These are phyloP conservation scores for Lathronympha strigana DNA, from an alignment of 2,888 invertebrate genomes.

Conservation along the genomic window DNA sequence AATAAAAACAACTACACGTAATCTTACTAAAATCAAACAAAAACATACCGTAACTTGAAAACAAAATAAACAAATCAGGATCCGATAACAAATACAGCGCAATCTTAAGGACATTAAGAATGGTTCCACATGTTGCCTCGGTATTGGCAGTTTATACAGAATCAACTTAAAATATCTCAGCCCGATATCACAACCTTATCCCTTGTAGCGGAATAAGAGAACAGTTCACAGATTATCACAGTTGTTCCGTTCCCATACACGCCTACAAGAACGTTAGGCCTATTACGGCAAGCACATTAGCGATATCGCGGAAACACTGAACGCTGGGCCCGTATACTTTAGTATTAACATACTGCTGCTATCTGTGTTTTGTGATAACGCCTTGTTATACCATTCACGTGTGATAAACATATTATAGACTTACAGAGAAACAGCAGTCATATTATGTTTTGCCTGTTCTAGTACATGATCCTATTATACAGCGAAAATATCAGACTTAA, in stretches of 20 bases:
- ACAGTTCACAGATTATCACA: constrained; percentile 40
- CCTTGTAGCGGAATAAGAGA: constrained; percentile 39
- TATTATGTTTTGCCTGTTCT: constrained; percentile 38
- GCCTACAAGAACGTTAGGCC: constrained; percentile 33
- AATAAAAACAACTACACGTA: not conserved
- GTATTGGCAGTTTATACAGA: constrained; percentile 66
- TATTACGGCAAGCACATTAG: constrained; percentile 34
- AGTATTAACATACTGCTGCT: constrained; percentile 35
- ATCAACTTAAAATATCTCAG: constrained; percentile 62
- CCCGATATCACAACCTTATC: constrained; percentile 55
- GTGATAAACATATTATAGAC: constrained; percentile 46
- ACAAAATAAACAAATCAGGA: constrained; percentile 9
- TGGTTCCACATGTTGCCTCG: constrained; percentile 66
- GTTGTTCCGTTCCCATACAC: constrained; percentile 37
- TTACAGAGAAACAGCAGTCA: constrained; percentile 46
- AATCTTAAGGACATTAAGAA: constrained; percentile 60
- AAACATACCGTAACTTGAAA: constrained; percentile 3
- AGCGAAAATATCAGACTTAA: constrained; percentile 31
- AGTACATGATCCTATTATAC: constrained; percentile 31
- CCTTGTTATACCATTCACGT: constrained; percentile 64
- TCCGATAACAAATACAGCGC: constrained; percentile 18
- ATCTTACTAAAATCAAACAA: not conserved
- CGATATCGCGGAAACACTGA: constrained; percentile 34
- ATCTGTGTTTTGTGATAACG: constrained; percentile 51
- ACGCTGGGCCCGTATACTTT: constrained; percentile 25